A percentile compares a stretch with the other conserved stretches of the same genome.
Evolutionary conservation across 2,888 invertebrate genomes (phyloP).

Genomic region (Lithosia quadra): DNA sequence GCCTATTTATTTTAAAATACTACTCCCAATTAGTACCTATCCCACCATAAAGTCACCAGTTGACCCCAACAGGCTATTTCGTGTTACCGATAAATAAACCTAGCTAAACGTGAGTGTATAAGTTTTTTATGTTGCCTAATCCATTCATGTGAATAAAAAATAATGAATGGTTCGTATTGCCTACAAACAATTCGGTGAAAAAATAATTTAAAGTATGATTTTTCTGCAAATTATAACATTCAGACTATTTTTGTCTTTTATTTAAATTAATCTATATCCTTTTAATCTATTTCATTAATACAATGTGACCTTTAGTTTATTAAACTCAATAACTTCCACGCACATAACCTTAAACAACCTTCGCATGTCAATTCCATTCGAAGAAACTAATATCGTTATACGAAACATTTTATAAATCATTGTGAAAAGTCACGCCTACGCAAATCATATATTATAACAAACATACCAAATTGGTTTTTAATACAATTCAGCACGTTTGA

Average conservation of each 20-base stretch:
- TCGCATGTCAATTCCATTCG: constrained; percentile 1
- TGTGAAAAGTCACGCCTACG: constrained; percentile 24
- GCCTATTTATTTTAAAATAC: too few species aligned
- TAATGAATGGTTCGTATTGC: too few species aligned
- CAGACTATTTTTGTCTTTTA: background rate
- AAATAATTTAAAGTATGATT: too few species aligned
- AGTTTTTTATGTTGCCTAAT: too few species aligned
- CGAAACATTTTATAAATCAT: constrained; percentile 20
- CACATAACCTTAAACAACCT: constrained; percentile 2
- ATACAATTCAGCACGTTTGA: constrained; percentile 46
- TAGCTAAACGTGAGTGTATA: too few species aligned
- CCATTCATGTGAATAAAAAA: too few species aligned
- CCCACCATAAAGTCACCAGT: too few species aligned
- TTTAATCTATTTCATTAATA: background rate
- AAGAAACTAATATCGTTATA: constrained; percentile 24
- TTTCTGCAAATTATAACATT: too few species aligned
- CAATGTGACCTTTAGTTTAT: background rate
- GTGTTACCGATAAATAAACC: too few species aligned
- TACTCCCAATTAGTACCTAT: too few species aligned
- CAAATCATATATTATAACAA: constrained; percentile 31
- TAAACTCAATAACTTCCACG: background rate
- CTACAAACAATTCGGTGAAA: too few species aligned
- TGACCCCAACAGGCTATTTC: too few species aligned
- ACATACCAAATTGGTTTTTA: constrained; percentile 43
- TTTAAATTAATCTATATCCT: background rate